Percentiles rank a stretch among this genome's conserved stretches.
These are phyloP conservation scores for Agrilus mali DNA, from an alignment of 2,888 invertebrate genomes.

Conservation along the genomic window DNA sequence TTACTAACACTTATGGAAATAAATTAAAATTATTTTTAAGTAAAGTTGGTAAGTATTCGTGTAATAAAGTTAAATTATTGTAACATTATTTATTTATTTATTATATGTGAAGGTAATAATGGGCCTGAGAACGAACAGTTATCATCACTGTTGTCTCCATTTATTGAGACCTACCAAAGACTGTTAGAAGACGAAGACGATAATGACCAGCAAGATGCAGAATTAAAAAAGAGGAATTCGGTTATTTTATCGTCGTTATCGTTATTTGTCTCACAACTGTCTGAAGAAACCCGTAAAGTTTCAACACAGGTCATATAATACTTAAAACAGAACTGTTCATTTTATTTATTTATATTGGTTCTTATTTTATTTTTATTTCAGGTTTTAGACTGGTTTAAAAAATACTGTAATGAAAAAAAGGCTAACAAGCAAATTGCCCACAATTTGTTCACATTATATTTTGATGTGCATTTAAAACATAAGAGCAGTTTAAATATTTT, in stretches of 20 bases:
- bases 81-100: neutral
- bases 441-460: constrained; percentile 27
- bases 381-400: constrained; percentile 32
- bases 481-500: constrained; percentile 30
- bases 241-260: constrained; percentile 23
- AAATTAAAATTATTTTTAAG: constrained; percentile 33
- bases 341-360: neutral
- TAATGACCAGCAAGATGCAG: constrained; percentile 24
- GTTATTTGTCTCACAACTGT: constrained; percentile 20
- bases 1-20: constrained; percentile 27
- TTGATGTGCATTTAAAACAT: constrained; percentile 27
- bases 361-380: constrained; percentile 22
- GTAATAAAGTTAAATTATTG: neutral
- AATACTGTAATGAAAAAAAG: constrained; percentile 24
- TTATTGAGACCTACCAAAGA: constrained; percentile 25
- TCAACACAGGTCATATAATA: constrained; percentile 21
- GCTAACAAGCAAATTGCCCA: constrained; percentile 22
- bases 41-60: constrained; percentile 28
- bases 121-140: constrained; percentile 13
- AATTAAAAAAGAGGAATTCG: constrained; percentile 25
- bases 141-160: constrained; percentile 13
- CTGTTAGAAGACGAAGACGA: constrained; percentile 26
- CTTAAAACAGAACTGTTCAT: neutral
- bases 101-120: constrained; percentile 13
- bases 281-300: constrained; percentile 15